A percentile compares a stretch with the other conserved stretches of the same genome.
Evolutionary conservation across 35 echinoderm and acorn worm genomes (phyloP).

Genomic region (Heliocidaris tuberculata): DNA sequence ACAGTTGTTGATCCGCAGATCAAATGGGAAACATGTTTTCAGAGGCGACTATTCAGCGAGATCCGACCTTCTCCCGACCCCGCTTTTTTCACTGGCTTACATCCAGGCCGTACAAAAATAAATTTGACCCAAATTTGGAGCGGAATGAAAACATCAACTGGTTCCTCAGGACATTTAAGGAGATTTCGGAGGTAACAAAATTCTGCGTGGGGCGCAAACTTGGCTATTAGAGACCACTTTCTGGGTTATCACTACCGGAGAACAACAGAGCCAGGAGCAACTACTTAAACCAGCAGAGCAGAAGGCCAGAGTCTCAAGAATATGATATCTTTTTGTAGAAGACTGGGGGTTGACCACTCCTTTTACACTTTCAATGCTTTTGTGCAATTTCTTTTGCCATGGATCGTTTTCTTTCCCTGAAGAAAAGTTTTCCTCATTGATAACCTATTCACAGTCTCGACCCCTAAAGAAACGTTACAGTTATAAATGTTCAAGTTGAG

Average conservation of each 20-base stretch:
- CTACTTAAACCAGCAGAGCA: background rate
- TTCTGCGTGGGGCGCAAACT: constrained; percentile 26
- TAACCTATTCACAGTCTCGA: background rate
- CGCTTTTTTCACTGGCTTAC: constrained; percentile 36
- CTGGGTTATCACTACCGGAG: constrained; percentile 19
- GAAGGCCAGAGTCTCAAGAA: background rate
- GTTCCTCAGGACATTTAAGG: constrained; percentile 47
- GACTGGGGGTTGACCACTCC: background rate
- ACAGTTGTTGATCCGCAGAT: constrained; percentile 42
- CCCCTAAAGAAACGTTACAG: background rate
- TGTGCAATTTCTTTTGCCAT: constrained; percentile 2
- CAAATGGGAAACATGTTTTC: constrained; percentile 51
- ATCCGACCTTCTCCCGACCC: constrained; percentile 34
- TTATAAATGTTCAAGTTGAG: background rate
- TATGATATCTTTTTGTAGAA: background rate
- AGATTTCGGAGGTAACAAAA: constrained; percentile 37
- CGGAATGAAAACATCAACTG: constrained; percentile 49
- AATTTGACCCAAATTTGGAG: constrained; percentile 11
- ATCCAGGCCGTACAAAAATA: constrained; percentile 23
- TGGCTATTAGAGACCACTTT: constrained; percentile 24
- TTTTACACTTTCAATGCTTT: background rate
- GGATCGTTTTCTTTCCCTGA: background rate
- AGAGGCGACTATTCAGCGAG: constrained; percentile 29
- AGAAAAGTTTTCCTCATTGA: background rate
- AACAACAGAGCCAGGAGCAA: constrained; percentile 9